Evolutionary conservation across 30 jellyfish, hydroid and myxozoan species (phyloP).

Genomic region (Aurelia aurita): DNA sequence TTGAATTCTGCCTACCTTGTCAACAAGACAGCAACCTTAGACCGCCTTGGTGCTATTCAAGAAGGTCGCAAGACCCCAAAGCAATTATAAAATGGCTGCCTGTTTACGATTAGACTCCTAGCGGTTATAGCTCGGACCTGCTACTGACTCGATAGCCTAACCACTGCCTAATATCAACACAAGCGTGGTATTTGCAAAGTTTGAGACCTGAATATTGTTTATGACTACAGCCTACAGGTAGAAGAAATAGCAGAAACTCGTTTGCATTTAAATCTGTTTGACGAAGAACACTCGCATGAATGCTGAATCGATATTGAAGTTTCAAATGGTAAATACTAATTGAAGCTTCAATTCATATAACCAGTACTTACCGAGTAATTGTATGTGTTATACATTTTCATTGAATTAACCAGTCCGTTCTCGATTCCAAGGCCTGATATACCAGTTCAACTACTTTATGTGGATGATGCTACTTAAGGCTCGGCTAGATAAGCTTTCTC

Average conservation of each 20-base stretch:
- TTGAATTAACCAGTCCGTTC: constrained; percentile 22
- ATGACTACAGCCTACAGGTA: constrained; percentile 51
- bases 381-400: constrained; percentile 65
- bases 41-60: background rate
- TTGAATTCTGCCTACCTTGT: background rate
- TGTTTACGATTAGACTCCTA: background rate
- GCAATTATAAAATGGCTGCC: background rate
- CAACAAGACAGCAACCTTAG: background rate
- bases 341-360: constrained; percentile 25
- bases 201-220: too few relatives aligned
- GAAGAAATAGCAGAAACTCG: constrained; percentile 2
- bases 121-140: constrained; percentile 3
- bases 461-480: constrained; percentile 17
- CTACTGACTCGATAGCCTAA: background rate
- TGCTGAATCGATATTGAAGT: constrained; percentile 8
- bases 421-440: constrained; percentile 14
- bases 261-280: background rate
- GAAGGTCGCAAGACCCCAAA: background rate
- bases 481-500: constrained; percentile 14
- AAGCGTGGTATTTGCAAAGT: background rate
- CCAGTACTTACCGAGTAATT: constrained; percentile 66
- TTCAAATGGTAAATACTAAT: constrained; percentile 39
- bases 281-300: constrained; percentile 31
- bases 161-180: constrained; percentile 2
- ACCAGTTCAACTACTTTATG: constrained; percentile 22